These are phyloP conservation scores for Myotis pilosus DNA, from an alignment of 2,797 vertebrate genomes.

Conservation along the genomic window DNA sequence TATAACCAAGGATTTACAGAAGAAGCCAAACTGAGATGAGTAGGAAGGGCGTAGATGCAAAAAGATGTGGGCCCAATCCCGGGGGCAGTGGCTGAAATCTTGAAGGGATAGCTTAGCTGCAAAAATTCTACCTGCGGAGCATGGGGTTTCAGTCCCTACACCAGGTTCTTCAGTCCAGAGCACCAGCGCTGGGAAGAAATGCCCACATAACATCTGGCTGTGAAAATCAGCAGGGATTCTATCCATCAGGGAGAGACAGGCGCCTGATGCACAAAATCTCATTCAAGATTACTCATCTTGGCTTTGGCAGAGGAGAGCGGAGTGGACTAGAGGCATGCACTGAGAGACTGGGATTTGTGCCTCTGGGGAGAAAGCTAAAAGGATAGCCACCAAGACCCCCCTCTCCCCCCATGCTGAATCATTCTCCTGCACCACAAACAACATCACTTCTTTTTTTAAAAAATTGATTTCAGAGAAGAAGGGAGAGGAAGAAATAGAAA, in stretches of 20 bases:
- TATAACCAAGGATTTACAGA: background rate
- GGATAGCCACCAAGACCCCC: background rate
- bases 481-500: too few relatives aligned
- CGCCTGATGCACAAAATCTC: background rate
- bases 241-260: background rate
- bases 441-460: background rate
- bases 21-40: background rate
- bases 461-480: too few relatives aligned
- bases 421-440: background rate
- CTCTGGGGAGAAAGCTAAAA: background rate
- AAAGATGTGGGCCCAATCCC: background rate
- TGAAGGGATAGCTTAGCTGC: background rate
- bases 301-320: background rate
- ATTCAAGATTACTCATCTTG: background rate
- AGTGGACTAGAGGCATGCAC: too few relatives aligned
- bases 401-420: background rate
- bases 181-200: background rate
- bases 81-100: background rate
- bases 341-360: background rate
- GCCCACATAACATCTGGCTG: background rate
- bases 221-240: background rate
- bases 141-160: background rate
- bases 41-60: background rate
- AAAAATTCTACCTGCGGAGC: background rate
- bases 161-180: background rate